Evolutionary conservation across 1,140 invertebrate genomes (phyloP).

Genomic region (Nixonia krombeini): DNA sequence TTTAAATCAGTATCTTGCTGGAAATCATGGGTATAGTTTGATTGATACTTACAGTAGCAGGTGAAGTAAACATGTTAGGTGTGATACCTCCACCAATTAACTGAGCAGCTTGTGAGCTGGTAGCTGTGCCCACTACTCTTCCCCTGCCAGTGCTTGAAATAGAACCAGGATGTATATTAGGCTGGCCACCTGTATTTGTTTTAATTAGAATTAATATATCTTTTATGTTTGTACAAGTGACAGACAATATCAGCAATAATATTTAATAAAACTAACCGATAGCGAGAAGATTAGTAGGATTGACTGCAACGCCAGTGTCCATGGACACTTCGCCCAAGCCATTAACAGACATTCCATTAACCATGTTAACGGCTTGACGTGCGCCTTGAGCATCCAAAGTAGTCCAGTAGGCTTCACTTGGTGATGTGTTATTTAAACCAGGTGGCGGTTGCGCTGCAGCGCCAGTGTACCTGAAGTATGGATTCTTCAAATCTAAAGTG

Average conservation of each 20-base stretch:
- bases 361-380: conserved; percentile 81
- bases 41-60: conserved; percentile 64
- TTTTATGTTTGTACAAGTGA: no score
- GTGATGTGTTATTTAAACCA: conserved; percentile 89
- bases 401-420: conserved; percentile 92
- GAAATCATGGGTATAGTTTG: conserved; percentile 20
- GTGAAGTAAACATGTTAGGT: conserved; percentile 77
- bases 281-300: conserved; percentile 73
- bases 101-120: conserved; percentile 77
- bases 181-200: conserved; percentile 66
- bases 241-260: no score
- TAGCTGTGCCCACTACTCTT: conserved; percentile 74
- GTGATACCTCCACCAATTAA: conserved; percentile 83
- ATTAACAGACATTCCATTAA: conserved; percentile 86
- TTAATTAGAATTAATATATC: no score
- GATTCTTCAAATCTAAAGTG: conserved; percentile 98
- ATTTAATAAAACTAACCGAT: conserved; percentile 74
- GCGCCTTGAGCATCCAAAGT: conserved; percentile 84
- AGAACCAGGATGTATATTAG: conserved; percentile 77
- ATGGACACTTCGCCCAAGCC: conserved; percentile 82
- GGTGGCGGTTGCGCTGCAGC: conserved; percentile 90
- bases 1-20: conserved; percentile 37
- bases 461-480: conserved; percentile 95
- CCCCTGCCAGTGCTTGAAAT: conserved; percentile 77
- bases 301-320: conserved; percentile 74